Evolutionary conservation across 1,140 invertebrate genomes (phyloP).

Genomic region (Carposina sasakii): DNA sequence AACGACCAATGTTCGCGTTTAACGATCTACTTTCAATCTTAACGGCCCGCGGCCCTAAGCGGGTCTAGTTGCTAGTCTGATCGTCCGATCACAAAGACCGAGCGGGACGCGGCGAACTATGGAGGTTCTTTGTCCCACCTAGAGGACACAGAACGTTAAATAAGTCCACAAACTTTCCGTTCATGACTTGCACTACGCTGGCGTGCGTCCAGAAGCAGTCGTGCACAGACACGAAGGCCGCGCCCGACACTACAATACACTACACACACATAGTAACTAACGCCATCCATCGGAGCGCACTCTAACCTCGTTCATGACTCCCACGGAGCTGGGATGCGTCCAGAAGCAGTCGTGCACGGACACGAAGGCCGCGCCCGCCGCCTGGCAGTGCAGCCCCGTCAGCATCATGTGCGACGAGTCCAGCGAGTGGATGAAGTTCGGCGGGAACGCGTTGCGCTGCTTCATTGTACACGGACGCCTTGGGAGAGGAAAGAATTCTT

Average conservation of each 20-base stretch:
- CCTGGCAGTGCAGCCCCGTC: conserved; percentile 90
- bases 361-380: conserved; percentile 90
- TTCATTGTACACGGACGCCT: conserved; percentile 91
- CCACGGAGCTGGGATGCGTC: conserved; percentile 94
- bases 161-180: too few relatives aligned
- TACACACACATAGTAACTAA: too few relatives aligned
- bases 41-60: too few relatives aligned
- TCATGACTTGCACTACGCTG: conserved; percentile 89
- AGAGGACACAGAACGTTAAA: too few relatives aligned
- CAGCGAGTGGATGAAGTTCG: conserved; percentile 99
- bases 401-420: conserved; percentile 99
- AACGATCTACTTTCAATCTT: too few relatives aligned
- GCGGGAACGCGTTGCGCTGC: conserved; percentile 98
- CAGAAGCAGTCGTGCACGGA: conserved; percentile 99
- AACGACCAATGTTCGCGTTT: too few relatives aligned
- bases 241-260: too few relatives aligned
- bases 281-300: too few relatives aligned
- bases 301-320: conserved; percentile 90
- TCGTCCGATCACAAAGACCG: too few relatives aligned
- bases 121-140: too few relatives aligned
- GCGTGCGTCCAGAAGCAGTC: conserved; percentile 99
- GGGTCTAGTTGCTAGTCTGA: too few relatives aligned
- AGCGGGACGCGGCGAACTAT: too few relatives aligned
- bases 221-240: conserved; percentile 98
- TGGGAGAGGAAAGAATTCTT: conserved; percentile 30